Base-by-base conservation (phyloP, 2,888 invertebrate species). In the Podotricha telesiphe region DNA sequence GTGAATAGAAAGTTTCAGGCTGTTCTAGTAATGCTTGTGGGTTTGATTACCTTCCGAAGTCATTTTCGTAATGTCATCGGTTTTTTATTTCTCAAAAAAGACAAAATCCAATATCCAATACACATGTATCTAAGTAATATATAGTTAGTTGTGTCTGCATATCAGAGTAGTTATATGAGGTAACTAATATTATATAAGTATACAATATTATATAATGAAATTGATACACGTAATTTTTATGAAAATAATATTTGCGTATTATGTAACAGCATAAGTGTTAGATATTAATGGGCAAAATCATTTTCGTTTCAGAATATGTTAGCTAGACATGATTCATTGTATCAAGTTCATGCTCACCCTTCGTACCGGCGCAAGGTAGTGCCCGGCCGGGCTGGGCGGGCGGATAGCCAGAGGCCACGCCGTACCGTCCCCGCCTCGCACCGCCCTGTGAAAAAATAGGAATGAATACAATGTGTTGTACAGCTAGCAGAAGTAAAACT, bases 351-450 rank as follows among this genome's bases (percentile, higher is more conserved):
- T 62, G 61, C 55, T 67, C 51, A 61, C 67, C 67, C 67, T 67
- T 37, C 66, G 59, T 59, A 34, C 47, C 48, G 67, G 58, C 62
- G 71, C 51, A 70, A 79, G 80, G 78, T 81, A 79, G 82, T 82
- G 80, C 64, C 59, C 59, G 70, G 80, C 78, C 76, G 82, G 85
- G 86, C 78, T 76, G 82, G 85, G 86, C 85, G 85, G 84, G 85
- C 78, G 75, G 88, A 87, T 89, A 82, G 90, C 89, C 91, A 91
- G 82, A 80, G 89, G 90, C 85, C 90, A 87, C 88, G 87, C 84
- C 68, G 72, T 66, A 58, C 87, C 87, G 87, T 78, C 80, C 76
- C 80, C 71, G 70, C 75, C 72, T 72, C 50, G 73, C 51, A 69
- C 74, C 84, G 82, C 82, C 82, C 66, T 68, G 73, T 68, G 71